Evolutionary conservation across 2,797 vertebrate species (phyloP).

Genomic region (Etheostoma nigrum): DNA sequence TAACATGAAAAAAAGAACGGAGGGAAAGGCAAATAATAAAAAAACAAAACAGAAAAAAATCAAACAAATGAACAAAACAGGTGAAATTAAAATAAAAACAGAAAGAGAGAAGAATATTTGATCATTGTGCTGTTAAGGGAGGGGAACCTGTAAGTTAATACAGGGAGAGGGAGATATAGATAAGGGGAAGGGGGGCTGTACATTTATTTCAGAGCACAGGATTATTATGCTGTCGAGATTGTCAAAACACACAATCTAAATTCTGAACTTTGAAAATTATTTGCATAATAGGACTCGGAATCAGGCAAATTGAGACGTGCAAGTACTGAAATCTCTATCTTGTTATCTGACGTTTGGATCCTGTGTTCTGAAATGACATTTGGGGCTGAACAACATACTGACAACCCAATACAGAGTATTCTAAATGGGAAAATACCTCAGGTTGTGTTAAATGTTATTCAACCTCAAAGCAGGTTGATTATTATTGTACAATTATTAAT

Average conservation of each 20-base stretch:
- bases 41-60: conserved; percentile 19
- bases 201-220: conserved; percentile 65
- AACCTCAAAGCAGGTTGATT: conserved; percentile 63
- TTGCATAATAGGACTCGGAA: background rate
- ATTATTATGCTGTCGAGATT: conserved; percentile 19
- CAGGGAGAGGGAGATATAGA: background rate
- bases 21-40: conserved; percentile 24
- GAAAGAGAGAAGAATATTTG: conserved; percentile 70
- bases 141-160: conserved; percentile 52
- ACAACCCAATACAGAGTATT: conserved; percentile 13
- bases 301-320: background rate
- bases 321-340: background rate
- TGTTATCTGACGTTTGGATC: conserved; percentile 11
- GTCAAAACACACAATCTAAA: background rate
- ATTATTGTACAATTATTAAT: conserved; percentile 45
- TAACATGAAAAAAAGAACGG: conserved; percentile 25
- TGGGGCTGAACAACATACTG: conserved; percentile 61
- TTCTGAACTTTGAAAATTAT: background rate
- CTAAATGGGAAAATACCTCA: background rate
- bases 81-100: conserved; percentile 47
- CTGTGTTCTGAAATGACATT: conserved; percentile 63
- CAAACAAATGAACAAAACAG: conserved; percentile 47
- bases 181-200: background rate
- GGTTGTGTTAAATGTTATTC: conserved; percentile 55
- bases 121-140: conserved; percentile 69